Percentiles rank a stretch among this genome's conserved stretches.
Conservation (phyloP, 2,888 invertebrate species). For the Clistopyga incitator region DNA sequence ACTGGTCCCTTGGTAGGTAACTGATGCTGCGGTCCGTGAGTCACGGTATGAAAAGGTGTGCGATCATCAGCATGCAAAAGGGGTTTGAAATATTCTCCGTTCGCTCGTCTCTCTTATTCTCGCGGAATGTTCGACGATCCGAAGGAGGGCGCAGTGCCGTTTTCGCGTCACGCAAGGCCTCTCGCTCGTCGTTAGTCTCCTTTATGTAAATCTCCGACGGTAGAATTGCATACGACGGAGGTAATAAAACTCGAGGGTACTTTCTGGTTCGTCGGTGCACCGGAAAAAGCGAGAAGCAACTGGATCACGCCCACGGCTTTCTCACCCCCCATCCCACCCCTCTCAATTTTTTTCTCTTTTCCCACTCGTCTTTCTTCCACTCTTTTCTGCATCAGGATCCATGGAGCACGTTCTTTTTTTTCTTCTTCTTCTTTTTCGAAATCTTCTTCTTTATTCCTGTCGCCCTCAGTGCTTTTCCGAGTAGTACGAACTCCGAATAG, state of each 20-base stretch:
- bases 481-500: conserved; percentile 55
- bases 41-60: neutral
- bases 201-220: conserved; percentile 60
- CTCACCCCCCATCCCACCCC: neutral
- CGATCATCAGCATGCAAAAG: conserved; percentile 19
- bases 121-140: conserved; percentile 46
- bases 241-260: conserved; percentile 66
- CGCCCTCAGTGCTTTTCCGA: conserved; percentile 28
- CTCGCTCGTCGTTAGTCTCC: conserved; percentile 68
- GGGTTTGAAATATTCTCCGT: conserved; percentile 21
- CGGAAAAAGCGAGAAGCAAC: conserved; percentile 40
- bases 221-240: conserved; percentile 41
- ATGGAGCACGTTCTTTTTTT: conserved; percentile 21
- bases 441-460: conserved; percentile 30
- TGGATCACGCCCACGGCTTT: conserved; percentile 49
- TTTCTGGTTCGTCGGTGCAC: conserved; percentile 46
- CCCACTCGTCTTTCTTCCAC: conserved; percentile 21
- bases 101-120: conserved; percentile 16
- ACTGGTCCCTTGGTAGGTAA: conserved; percentile 21
- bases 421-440: too few species aligned
- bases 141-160: conserved; percentile 6
- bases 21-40: conserved; percentile 23
- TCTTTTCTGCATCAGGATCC: conserved; percentile 54
- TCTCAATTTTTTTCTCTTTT: conserved; percentile 21
- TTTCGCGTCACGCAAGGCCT: conserved; percentile 63